Evolutionary conservation across 1,140 invertebrate species (phyloP).

Genomic region (Dreissena polymorpha): DNA sequence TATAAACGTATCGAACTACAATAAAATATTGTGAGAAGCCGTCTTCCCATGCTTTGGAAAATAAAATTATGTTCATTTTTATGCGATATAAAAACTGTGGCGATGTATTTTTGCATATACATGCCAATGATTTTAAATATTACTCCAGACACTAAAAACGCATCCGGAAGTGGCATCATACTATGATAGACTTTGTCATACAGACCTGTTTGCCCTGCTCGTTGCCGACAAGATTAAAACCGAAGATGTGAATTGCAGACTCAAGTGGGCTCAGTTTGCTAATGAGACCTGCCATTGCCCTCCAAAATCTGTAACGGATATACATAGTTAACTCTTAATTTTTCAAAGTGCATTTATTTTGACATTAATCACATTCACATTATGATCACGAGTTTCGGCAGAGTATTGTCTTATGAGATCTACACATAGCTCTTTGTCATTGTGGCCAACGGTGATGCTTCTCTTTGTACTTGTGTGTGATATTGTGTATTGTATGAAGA

Average conservation of each 20-base stretch:
- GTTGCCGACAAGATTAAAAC: conserved; percentile 34
- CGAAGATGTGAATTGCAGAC: conserved; percentile 39
- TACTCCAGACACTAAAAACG: neutral
- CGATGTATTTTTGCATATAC: neutral
- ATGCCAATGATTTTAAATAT: neutral
- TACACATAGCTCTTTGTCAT: too few species aligned
- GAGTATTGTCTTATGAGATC: too few species aligned
- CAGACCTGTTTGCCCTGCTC: conserved; percentile 46
- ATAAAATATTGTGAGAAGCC: neutral
- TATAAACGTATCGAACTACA: neutral
- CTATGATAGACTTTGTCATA: neutral
- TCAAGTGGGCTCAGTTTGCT: conserved; percentile 30
- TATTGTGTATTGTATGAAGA: too few species aligned
- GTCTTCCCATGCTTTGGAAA: neutral
- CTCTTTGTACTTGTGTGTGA: too few species aligned
- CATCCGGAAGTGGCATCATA: neutral
- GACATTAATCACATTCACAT: too few species aligned
- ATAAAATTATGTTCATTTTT: neutral
- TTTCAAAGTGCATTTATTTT: too few species aligned
- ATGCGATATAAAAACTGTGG: neutral
- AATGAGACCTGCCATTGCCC: conserved; percentile 20
- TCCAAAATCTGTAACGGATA: conserved; percentile 42
- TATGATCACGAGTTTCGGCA: too few species aligned
- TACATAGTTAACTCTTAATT: too few species aligned
- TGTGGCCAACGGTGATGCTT: too few species aligned